Percentiles rank a stretch among this genome's conserved stretches.
These are phyloP conservation scores for Cyrtonyx montezumae DNA, from an alignment of 2,113 vertebrate genomes.

Conservation along the genomic window DNA sequence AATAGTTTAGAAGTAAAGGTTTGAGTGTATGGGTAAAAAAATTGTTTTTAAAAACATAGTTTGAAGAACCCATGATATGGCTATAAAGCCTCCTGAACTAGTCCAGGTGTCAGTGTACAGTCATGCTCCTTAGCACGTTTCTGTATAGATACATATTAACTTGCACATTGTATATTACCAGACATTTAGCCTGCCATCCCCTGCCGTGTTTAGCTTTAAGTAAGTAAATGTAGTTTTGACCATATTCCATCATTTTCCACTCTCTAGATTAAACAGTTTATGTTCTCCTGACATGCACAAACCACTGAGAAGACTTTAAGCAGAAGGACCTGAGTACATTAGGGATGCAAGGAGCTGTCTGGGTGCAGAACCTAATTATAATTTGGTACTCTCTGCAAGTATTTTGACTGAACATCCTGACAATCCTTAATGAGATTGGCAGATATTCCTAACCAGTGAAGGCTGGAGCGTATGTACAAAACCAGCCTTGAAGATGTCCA, in stretches of 20 bases:
- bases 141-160: background rate
- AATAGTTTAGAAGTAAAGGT: background rate
- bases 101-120: background rate
- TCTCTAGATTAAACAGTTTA: background rate
- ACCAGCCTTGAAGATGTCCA: background rate
- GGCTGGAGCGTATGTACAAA: background rate
- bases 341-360: background rate
- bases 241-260: background rate
- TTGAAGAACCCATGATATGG: background rate
- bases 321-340: rapidly evolving
- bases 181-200: background rate
- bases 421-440: background rate
- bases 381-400: background rate
- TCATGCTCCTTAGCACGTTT: background rate
- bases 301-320: background rate
- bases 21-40: background rate
- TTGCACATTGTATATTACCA: background rate
- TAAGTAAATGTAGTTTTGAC: background rate
- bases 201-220: background rate
- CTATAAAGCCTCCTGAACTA: background rate
- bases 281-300: background rate
- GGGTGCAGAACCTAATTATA: background rate
- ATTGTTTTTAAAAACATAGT: background rate
- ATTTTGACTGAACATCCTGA: background rate
- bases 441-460: background rate